Evolutionary conservation across 2,797 vertebrate species (phyloP), one percentile per base, ranked within the genome.

Genomic region (Leptodactylus fallax): DNA sequence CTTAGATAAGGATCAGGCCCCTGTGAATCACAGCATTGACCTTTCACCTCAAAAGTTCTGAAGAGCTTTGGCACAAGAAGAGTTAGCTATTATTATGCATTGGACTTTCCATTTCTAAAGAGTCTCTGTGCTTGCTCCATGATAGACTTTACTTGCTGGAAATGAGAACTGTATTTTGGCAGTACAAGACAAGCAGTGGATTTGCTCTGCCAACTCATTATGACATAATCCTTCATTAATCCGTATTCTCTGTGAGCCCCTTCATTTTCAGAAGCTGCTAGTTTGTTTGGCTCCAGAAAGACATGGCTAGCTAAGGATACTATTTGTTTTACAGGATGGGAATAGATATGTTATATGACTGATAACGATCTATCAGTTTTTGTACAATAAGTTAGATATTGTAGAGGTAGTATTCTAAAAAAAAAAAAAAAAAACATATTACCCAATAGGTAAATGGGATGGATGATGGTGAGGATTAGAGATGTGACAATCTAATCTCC

Each of bases 151-250:
- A 97, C 97, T 97, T 96, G 95, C 92, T 95, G 95, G 96, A 95
- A 95, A 96, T 96, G 95, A 96, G 96, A 96, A 95, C 94, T 95
- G 94, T 96, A 95, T 95, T 96, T 96, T 97, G 97, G 97, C 95
- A 95, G 94, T 93, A 92, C 92, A 94, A 92, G 91, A 93, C 94
- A 93, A 93, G 93, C 92, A 91, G 92, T 92, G 93, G 92, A 92
- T 92, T 93, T 92, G 92, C 94, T 94, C 94, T 90, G 93, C 94
- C 93, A 91, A 94, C 93, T 96, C 95, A 95, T 96, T 95, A 94
- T 96, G 96, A 96, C 95, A 96, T 96, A 96, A 95, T 96, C 95
- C 94, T 94, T 94, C 94, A 96, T 95, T 96, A 96, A 96, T 96
- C 92, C 94, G 92, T 91, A 90, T 93, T 93, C 94, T 94, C 95